A percentile compares a stretch with the other conserved stretches of the same genome.
Conservation (phyloP, 1,140 invertebrate genomes). For the Macrotrachela quadricornifera region DNA sequence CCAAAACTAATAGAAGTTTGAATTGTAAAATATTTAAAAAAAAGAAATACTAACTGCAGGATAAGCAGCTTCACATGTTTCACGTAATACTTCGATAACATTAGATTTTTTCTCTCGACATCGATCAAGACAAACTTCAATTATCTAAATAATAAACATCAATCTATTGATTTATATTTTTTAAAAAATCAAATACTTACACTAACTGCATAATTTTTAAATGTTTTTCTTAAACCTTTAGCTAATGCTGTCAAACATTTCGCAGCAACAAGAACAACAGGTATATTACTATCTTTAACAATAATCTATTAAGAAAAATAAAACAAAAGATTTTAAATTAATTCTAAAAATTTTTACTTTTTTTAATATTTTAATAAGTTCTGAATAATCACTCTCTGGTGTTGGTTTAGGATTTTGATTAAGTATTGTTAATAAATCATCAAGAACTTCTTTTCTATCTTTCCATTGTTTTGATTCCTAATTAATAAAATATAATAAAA, state of each 20-base stretch:
- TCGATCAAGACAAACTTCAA: constrained; percentile 67
- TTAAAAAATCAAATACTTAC: too few species aligned
- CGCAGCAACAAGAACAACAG: constrained; percentile 62
- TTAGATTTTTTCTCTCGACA: constrained; percentile 91
- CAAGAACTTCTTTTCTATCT: constrained; percentile 71
- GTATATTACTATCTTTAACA: constrained; percentile 80
- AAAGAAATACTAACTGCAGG: constrained; percentile 27
- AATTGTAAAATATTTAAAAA: too few species aligned
- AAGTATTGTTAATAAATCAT: constrained; percentile 48
- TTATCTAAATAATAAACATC: constrained; percentile 29
- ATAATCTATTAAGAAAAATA: constrained; percentile 30
- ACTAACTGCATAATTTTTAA: constrained; percentile 49
- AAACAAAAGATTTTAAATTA: constrained; percentile 1
- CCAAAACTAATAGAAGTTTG: too few species aligned
- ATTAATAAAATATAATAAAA: not conserved
- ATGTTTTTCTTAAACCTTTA: constrained; percentile 62
- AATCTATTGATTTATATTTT: too few species aligned
- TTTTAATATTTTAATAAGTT: constrained; percentile 60
- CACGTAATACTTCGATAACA: constrained; percentile 59
- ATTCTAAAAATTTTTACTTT: constrained; percentile 41
- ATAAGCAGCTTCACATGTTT: constrained; percentile 77
- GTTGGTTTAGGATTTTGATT: constrained; percentile 53
- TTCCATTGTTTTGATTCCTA: constrained; percentile 92
- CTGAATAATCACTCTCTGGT: constrained; percentile 72
- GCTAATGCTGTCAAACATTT: constrained; percentile 64